phyloP scores from a whole-genome alignment of 2,888 invertebrate genomes.

The Noctua fimbriata region DNA sequence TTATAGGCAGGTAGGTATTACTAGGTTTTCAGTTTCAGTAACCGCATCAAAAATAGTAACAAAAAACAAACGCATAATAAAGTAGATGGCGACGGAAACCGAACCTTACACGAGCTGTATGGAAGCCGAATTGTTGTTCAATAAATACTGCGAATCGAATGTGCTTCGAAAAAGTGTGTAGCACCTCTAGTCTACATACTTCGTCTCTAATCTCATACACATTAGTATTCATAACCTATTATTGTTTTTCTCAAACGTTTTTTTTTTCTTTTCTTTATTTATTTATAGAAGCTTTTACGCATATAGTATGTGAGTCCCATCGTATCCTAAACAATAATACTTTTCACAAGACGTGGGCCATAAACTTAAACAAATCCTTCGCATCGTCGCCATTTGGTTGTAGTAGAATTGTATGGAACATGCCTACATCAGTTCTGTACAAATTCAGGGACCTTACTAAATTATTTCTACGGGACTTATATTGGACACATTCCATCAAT shows the following conservation, averaged over 20 bases:
- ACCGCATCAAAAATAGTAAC: neutral
- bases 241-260: neutral
- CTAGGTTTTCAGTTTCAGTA: neutral
- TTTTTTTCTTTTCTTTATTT: too few species aligned
- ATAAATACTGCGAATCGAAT: neutral
- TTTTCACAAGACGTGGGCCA: too few species aligned
- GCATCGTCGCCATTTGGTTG: too few species aligned
- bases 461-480: too few species aligned
- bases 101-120: neutral
- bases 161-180: neutral
- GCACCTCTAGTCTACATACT: neutral
- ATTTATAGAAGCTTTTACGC: too few species aligned
- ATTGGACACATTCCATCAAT: too few species aligned
- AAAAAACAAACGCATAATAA: neutral
- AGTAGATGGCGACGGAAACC: neutral
- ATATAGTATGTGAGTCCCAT: too few species aligned
- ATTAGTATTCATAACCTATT: neutral
- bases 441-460: too few species aligned
- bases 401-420: too few species aligned
- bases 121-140: neutral
- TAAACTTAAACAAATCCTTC: too few species aligned
- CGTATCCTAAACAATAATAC: too few species aligned
- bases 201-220: neutral
- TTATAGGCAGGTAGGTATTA: neutral
- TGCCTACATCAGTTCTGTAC: too few species aligned